These are phyloP conservation scores for Scaptomyza parva DNA, from an alignment of 2,888 invertebrate species.

Conservation along the genomic window DNA sequence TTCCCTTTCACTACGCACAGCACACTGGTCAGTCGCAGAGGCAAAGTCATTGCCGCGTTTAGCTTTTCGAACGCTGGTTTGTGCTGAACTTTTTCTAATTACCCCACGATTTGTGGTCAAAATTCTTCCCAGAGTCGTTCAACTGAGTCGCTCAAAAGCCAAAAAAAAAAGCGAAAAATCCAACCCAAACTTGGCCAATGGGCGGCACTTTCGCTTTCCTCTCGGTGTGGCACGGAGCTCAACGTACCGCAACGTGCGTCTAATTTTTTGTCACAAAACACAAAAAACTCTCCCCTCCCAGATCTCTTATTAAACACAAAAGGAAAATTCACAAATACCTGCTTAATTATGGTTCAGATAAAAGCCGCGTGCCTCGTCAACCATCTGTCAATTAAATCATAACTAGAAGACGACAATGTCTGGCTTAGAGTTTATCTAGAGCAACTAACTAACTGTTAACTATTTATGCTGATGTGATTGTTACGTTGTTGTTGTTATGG, in stretches of 20 bases:
- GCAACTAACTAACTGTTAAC: slow-evolving; percentile 40
- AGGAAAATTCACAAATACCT: slow-evolving; percentile 56
- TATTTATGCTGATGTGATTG: slow-evolving; percentile 48
- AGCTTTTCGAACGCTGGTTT: slow-evolving; percentile 19
- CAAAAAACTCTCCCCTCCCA: slow-evolving; percentile 30
- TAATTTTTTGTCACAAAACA: slow-evolving; percentile 69
- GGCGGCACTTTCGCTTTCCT: slow-evolving; percentile 78
- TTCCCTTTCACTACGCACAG: slow-evolving; percentile 70
- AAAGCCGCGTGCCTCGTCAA: slow-evolving; percentile 64
- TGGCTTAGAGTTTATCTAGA: slow-evolving; percentile 36
- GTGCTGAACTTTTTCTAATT: slow-evolving; percentile 73
- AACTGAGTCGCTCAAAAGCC: slow-evolving; percentile 58
- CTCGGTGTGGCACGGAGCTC: slow-evolving; percentile 41
- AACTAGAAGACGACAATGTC: slow-evolving; percentile 30
- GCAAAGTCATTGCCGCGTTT: slow-evolving; percentile 66
- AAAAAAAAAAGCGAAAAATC: slow-evolving; percentile 14
- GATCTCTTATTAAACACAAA: slow-evolving; percentile 40
- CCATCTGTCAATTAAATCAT: slow-evolving; percentile 49
- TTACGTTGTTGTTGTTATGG: too few relatives aligned
- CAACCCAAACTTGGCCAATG: slow-evolving; percentile 43
- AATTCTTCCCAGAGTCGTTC: slow-evolving; percentile 80
- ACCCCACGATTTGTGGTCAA: slow-evolving; percentile 78
- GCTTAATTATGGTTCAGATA: slow-evolving; percentile 63
- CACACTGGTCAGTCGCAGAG: not conserved
- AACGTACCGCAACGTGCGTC: slow-evolving; percentile 63